Conservation (phyloP, 2,113 vertebrate species). For the Philantomba maxwellii region DNA sequence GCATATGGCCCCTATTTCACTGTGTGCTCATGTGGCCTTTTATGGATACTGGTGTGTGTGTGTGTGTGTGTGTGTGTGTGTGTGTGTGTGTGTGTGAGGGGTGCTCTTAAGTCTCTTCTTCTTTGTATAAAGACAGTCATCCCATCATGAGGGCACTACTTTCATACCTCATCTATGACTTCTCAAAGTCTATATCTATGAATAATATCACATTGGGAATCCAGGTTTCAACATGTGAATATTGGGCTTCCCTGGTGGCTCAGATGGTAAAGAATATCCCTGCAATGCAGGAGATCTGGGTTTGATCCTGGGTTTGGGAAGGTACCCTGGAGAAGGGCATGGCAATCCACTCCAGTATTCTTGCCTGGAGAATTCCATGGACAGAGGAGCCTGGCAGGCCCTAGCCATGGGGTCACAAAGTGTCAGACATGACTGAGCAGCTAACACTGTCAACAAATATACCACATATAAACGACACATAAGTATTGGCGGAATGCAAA, state of each 20-base stretch:
- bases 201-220: neutral
- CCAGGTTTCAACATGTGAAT: neutral
- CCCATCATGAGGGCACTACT: neutral
- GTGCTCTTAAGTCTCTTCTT: neutral
- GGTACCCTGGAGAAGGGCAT: neutral
- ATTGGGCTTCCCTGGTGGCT: neutral
- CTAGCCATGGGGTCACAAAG: neutral
- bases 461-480: neutral
- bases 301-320: neutral
- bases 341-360: neutral
- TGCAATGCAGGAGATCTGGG: neutral
- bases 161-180: neutral
- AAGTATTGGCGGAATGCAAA: neutral
- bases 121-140: neutral
- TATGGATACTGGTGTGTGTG: rapidly evolving
- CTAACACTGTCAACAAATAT: neutral
- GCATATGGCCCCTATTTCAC: neutral
- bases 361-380: neutral
- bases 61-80: rapidly evolving
- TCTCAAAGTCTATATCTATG: neutral
- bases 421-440: neutral
- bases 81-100: neutral
- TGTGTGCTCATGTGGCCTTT: neutral
- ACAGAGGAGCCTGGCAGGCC: neutral
- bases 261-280: neutral